Conservation (phyloP, 2,113 vertebrate genomes). For the Ciconia maguari region DNA sequence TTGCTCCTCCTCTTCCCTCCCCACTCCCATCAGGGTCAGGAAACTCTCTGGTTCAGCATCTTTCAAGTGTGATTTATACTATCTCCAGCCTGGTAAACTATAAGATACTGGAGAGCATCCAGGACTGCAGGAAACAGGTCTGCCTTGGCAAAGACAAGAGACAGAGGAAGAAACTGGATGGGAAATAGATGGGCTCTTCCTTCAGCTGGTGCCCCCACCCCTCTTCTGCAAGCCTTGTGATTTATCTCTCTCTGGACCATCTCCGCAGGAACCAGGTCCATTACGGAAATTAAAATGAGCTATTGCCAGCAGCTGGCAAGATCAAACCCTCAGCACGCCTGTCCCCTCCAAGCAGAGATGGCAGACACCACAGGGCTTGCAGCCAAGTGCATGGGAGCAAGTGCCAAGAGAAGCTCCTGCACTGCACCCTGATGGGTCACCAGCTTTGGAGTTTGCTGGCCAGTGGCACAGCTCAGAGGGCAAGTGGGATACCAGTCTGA, state of each 20-base stretch:
- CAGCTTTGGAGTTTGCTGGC: neutral
- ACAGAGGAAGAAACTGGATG: conserved; percentile 6
- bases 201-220: neutral
- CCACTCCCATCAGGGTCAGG: neutral
- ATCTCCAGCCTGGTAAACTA: neutral
- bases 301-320: conserved; percentile 55
- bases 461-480: neutral
- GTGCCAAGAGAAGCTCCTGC: conserved; percentile 25
- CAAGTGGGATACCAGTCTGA: neutral
- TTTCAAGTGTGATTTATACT: conserved; percentile 11
- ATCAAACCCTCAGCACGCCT: neutral
- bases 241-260: conserved; percentile 37
- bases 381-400: neutral
- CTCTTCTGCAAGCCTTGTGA: neutral
- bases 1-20: neutral
- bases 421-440: neutral
- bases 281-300: conserved; percentile 69
- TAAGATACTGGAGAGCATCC: neutral
- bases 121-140: neutral
- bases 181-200: conserved; percentile 17
- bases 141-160: neutral
- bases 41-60: conserved; percentile 1
- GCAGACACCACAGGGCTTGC: neutral
- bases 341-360: neutral
- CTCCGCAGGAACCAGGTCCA: conserved; percentile 52